Base-by-base conservation (phyloP, 2,797 vertebrate species). In the Xerus rutilus region DNA sequence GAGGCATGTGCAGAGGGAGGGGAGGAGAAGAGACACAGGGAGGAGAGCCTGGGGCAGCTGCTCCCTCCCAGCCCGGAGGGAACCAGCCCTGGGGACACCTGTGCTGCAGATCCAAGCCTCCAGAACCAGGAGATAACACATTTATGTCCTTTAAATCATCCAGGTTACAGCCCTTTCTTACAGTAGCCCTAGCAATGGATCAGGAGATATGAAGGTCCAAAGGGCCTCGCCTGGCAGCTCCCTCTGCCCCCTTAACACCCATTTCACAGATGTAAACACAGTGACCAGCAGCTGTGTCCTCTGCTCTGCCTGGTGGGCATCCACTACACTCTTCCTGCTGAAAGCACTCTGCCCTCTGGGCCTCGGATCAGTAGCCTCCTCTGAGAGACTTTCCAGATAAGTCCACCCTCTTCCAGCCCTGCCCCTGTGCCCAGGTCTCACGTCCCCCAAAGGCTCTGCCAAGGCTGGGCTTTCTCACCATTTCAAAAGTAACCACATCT, bases 221-320 rank as follows among this genome's bases (percentile, higher is more conserved):
- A 39, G 39, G 39, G 39, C 39, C 39, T 39, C 39, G 39, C 39
- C 39, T 39, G 39, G 39, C 39, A 3, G 25, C 45, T 54, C 30
- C 64, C 64, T 25, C 43, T 70, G 86, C 57, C 45, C 62, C 86
- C 43, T 2, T 5, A 70, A 70, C 78, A 17, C 62, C 59, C 84
- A 1, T 47, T 65, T 77, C 73, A 23, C 32, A 32, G 87, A 20
- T 0, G 7, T 30, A 32, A 0, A 3, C 10, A 69, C 45, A 5
- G 14, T 2, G 1, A 15, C 13, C 23, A 5, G 91, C 18, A 14
- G 57, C 52, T 3, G 54, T 45, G 28, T 2, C 28, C 5, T 8
- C 65, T 43, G 0, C 45, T 28, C 72, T 1, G 25, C 25, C 2
- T 0, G 0, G 8, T 6, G 35, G 82, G 43, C 4, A 17, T 9